phyloP scores from a whole-genome alignment of 2,113 vertebrate species.

The Apteryx mantelli region DNA sequence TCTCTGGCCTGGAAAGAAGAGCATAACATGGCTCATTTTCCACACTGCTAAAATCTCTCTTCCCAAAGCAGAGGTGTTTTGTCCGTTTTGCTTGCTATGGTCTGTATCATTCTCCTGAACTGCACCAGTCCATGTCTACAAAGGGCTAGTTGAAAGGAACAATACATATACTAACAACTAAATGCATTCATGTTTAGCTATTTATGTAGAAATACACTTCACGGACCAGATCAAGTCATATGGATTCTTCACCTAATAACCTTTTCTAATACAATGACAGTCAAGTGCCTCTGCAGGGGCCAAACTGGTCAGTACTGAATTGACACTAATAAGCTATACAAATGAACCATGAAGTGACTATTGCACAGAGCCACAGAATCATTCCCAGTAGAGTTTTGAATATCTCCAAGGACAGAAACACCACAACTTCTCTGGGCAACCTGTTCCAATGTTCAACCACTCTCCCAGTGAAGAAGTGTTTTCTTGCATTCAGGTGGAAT shows the following conservation, averaged over 20 bases:
- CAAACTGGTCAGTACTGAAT: neutral
- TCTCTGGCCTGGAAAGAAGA: neutral
- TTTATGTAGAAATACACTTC: neutral
- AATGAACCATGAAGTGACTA: accelerated
- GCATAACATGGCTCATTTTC: neutral
- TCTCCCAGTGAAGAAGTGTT: no score
- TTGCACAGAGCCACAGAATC: neutral
- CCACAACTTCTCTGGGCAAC: no score
- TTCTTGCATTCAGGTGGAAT: no score
- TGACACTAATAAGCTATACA: neutral
- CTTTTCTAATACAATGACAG: neutral
- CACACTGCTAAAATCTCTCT: neutral
- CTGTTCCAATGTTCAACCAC: no score
- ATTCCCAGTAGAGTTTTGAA: no score
- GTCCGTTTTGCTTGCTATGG: neutral
- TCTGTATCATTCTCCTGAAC: neutral
- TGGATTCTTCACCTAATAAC: neutral
- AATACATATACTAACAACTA: neutral
- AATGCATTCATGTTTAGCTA: neutral
- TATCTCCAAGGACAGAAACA: no score
- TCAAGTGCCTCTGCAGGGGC: neutral
- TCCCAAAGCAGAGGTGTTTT: neutral
- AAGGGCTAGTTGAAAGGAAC: neutral
- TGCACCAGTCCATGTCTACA: neutral
- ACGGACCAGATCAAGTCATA: neutral